phyloP scores from a whole-genome alignment of 2,113 vertebrate species.

The Notothenia rossii region DNA sequence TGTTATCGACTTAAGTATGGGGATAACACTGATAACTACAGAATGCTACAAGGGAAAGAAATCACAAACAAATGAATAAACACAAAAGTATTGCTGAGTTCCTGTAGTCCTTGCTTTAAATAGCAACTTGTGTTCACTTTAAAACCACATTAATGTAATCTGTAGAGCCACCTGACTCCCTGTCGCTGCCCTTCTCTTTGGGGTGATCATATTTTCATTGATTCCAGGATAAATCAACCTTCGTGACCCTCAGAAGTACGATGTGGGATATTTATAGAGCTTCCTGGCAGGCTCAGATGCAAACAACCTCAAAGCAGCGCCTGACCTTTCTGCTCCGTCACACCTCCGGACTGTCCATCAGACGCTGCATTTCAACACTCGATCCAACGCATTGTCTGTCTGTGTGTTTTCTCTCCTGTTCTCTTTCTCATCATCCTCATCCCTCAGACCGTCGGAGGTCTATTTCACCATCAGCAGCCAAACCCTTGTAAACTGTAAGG shows the following conservation, averaged over 20 bases:
- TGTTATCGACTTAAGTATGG: no score
- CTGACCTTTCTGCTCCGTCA: neutral
- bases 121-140: neutral
- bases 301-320: neutral
- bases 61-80: neutral
- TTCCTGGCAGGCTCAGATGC: neutral
- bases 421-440: neutral
- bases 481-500: no score
- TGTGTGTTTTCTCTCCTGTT: neutral
- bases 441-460: no score
- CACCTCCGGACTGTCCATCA: neutral
- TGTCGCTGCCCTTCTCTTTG: conserved; percentile 20
- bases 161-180: conserved; percentile 16
- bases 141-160: conserved; percentile 7
- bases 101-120: neutral
- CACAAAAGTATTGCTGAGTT: neutral
- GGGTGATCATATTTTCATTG: conserved; percentile 58
- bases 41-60: no score
- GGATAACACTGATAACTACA: no score
- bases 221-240: conserved; percentile 43
- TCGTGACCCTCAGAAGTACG: conserved; percentile 10
- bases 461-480: no score
- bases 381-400: neutral
- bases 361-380: neutral
- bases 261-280: conserved; percentile 37